A percentile compares a stretch with the other conserved stretches of the same genome.
Evolutionary conservation across 2,113 vertebrate genomes (phyloP).

Genomic region (Chionis minor): DNA sequence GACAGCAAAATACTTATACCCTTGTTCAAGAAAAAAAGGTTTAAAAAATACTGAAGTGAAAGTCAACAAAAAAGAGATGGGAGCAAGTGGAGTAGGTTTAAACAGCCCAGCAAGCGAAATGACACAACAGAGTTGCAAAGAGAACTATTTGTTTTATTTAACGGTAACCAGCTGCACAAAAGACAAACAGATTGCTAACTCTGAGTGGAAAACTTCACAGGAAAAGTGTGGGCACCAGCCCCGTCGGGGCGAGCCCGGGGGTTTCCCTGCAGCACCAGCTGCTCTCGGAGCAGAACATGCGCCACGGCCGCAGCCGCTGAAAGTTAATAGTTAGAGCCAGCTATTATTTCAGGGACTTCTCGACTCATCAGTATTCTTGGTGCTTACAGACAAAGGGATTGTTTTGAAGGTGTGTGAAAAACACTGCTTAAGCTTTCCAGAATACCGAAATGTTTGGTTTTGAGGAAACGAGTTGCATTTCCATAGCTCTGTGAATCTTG

Average conservation of each 20-base stretch:
- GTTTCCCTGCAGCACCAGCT: background rate
- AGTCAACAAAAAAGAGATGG: background rate
- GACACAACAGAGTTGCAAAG: background rate
- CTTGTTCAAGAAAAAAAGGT: background rate
- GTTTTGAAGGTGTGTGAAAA: background rate
- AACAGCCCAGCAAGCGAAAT: background rate
- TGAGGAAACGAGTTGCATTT: background rate
- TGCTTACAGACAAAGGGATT: background rate
- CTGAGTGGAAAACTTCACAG: background rate
- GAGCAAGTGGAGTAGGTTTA: background rate
- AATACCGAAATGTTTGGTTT: background rate
- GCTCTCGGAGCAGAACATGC: background rate
- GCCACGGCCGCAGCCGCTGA: fast-evolving
- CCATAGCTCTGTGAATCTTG: background rate
- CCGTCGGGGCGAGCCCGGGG: fast-evolving
- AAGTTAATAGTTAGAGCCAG: background rate
- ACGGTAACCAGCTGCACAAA: background rate
- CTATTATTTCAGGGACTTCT: background rate
- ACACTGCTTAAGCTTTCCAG: background rate
- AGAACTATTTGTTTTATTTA: background rate
- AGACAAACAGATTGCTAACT: background rate
- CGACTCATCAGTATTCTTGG: background rate
- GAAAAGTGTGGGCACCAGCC: background rate
- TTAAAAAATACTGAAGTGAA: background rate
- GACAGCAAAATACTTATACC: background rate